Percentiles rank a stretch among this genome's conserved stretches.
Evolutionary conservation across 2,797 vertebrate genomes (phyloP).

Genomic region (Vireo griseus): DNA sequence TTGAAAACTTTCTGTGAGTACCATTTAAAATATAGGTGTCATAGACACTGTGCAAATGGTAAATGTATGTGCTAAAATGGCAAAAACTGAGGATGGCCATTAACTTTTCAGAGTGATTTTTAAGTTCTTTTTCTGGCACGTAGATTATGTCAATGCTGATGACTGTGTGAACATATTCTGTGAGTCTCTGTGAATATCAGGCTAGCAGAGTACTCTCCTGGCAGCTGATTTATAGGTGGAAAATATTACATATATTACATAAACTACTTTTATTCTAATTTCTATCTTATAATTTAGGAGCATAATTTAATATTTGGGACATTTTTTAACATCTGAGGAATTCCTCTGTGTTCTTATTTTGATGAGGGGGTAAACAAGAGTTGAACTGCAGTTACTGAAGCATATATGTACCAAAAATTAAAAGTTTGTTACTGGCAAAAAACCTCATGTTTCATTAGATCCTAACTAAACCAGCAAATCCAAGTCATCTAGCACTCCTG

Average conservation of each 20-base stretch:
- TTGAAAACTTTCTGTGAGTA: not conserved
- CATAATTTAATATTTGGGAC: not conserved
- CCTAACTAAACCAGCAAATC: not conserved
- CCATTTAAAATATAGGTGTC: not conserved
- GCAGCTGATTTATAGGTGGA: not conserved
- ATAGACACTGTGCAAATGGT: not conserved
- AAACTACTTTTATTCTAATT: not conserved
- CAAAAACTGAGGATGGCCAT: not conserved
- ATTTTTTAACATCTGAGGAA: not conserved
- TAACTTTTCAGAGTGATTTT: not conserved
- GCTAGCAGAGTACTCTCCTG: not conserved
- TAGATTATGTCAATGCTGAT: fast-evolving
- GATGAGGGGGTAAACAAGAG: fast-evolving
- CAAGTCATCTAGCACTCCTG: not conserved
- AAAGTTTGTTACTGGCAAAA: not conserved
- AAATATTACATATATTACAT: not conserved
- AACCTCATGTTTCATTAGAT: not conserved
- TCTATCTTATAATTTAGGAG: not conserved
- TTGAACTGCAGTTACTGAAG: not conserved
- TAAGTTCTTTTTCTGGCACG: not conserved
- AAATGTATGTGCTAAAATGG: not conserved
- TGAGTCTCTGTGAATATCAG: not conserved
- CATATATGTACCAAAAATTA: not conserved
- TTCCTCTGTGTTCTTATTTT: not conserved
- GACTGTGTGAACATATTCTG: not conserved